Conservation (phyloP, 1,140 invertebrate genomes). For the Zeugodacus cucurbitae region DNA sequence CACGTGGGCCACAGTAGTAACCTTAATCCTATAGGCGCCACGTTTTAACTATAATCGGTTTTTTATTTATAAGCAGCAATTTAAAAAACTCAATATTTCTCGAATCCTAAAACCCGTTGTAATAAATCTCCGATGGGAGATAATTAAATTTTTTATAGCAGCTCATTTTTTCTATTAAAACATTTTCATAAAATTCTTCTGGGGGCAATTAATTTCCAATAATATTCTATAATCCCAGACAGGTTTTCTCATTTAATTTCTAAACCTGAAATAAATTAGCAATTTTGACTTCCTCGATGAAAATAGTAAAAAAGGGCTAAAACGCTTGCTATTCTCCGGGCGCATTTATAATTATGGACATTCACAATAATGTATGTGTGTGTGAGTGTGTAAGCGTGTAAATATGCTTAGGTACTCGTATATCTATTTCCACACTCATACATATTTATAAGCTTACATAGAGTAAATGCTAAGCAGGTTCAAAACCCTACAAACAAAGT, state of each 20-base stretch:
- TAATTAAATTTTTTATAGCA: neutral
- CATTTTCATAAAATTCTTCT: neutral
- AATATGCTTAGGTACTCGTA: neutral
- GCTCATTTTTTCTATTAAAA: neutral
- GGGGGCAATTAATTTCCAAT: neutral
- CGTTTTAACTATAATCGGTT: too few relatives aligned
- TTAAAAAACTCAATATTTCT: too few relatives aligned
- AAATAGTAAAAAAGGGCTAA: slow-evolving; percentile 8
- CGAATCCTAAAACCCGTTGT: neutral
- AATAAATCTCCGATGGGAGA: neutral
- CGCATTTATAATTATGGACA: neutral
- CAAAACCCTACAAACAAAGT: neutral
- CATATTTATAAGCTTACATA: neutral
- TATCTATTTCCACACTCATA: neutral
- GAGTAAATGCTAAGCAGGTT: neutral
- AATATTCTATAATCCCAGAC: neutral
- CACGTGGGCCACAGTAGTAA: too few relatives aligned
- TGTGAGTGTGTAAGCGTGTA: neutral
- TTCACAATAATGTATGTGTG: neutral
- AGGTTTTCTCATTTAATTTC: neutral
- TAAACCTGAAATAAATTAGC: neutral
- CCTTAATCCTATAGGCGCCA: too few relatives aligned
- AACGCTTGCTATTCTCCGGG: neutral
- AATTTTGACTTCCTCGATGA: neutral
- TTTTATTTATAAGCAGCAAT: too few relatives aligned